Evolutionary conservation across 1,140 invertebrate genomes (phyloP).

Genomic region (Linepithema humile): DNA sequence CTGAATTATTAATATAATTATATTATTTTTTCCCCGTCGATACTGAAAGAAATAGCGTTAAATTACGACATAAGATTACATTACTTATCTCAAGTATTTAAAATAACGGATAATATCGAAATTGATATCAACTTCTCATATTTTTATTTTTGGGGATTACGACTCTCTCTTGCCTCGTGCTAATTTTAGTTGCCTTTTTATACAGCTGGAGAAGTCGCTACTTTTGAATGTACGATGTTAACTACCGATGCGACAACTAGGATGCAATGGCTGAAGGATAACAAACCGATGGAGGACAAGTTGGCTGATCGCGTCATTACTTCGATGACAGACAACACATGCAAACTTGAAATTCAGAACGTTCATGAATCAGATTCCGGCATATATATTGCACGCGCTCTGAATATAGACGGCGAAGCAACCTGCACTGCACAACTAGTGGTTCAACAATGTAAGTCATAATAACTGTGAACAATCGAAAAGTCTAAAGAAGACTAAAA

Average conservation of each 20-base stretch:
- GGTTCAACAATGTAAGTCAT: constrained; percentile 91
- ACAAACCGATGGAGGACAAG: constrained; percentile 91
- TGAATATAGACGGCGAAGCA: constrained; percentile 91
- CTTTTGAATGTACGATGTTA: constrained; percentile 92
- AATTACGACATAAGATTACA: background rate
- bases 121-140: constrained; percentile 31
- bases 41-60: background rate
- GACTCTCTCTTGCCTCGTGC: background rate
- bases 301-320: constrained; percentile 90
- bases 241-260: constrained; percentile 76
- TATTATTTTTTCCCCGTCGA: no score
- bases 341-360: constrained; percentile 91
- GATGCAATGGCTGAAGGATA: constrained; percentile 96
- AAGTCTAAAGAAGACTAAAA: background rate
- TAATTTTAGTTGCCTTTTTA: background rate
- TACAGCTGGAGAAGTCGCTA: constrained; percentile 93
- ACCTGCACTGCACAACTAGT: constrained; percentile 93
- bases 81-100: no score
- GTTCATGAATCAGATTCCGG: constrained; percentile 93
- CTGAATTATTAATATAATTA: no score
- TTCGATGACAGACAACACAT: constrained; percentile 85
- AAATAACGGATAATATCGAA: no score
- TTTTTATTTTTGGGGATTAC: background rate
- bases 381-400: constrained; percentile 96
- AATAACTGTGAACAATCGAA: background rate